phyloP scores from a whole-genome alignment of 30 jellyfish, hydroid and myxozoan species.

The Pelagia noctiluca region DNA sequence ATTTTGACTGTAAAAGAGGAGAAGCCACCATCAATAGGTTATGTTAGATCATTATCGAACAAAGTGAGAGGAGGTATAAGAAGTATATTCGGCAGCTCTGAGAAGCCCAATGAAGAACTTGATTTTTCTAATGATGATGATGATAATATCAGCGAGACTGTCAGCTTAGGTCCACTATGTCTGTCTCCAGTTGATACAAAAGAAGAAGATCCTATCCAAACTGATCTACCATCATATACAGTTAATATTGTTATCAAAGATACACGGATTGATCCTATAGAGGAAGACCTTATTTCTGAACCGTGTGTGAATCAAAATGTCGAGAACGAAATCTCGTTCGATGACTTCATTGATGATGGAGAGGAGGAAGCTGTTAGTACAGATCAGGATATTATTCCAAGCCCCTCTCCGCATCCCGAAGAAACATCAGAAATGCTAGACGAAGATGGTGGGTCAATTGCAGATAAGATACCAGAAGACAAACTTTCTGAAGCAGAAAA shows the following conservation, averaged over 20 bases:
- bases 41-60: neutral
- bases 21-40: neutral
- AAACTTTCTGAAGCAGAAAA: neutral
- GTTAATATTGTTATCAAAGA: no score
- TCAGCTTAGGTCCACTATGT: neutral
- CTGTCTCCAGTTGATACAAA: neutral
- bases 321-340: neutral
- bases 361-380: neutral
- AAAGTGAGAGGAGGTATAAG: neutral
- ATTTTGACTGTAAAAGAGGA: neutral
- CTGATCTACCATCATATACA: no score
- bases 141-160: neutral
- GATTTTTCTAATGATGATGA: neutral
- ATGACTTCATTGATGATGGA: conserved; percentile 4
- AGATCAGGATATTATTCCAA: neutral
- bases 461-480: no score
- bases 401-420: no score
- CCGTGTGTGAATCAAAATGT: conserved; percentile 4
- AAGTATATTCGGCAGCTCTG: neutral
- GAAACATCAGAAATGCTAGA: no score
- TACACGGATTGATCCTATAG: no score
- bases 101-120: conserved; percentile 5
- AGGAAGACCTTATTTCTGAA: conserved; percentile 19
- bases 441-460: no score
- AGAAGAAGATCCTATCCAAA: neutral